Evolutionary conservation across 2,113 vertebrate genomes (phyloP), one percentile per base, ranked within the genome.

Genomic region (Carlito syrichta): DNA sequence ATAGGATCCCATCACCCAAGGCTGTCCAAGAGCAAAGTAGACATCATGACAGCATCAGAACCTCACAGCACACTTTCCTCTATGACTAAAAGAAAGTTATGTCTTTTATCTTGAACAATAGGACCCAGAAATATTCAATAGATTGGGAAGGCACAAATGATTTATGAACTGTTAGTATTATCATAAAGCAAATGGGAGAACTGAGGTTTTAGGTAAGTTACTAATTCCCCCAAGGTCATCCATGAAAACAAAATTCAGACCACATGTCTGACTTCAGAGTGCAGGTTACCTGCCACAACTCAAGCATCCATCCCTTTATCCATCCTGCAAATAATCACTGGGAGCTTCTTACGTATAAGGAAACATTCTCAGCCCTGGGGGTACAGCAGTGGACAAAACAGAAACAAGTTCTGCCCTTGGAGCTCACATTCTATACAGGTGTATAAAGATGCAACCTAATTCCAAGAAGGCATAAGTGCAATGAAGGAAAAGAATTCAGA

Each of bases 141-240:
- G 38, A 52, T 40, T 40, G 20, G 11, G 25, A 81, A 45, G 11
- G 13, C n/a, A n/a, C n/a, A n/a, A n/a, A n/a, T n/a, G n/a, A n/a
- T n/a, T n/a, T n/a, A n/a, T n/a, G n/a, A n/a, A n/a, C n/a, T n/a
- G n/a, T n/a, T n/a, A n/a, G n/a, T n/a, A n/a, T n/a, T n/a, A n/a
- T n/a, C n/a, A n/a, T n/a, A n/a, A n/a, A n/a, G n/a, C n/a, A 89
- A 45, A 82, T 54, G 52, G 77, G 38, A 91, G 95, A 82, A 63
- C 60, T 23, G 40, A 91, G 63, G 16, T 8, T 73, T 88, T 40
- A 58, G 12, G 11, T 62, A 71, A 92, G 14, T 66, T 77, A 62
- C 20, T 79, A 92, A 86, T 78, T 95, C 22, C 76, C 32, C 9
- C 12, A 89, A 68, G 48, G 52, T 66, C 58, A 96, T 66, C 66